Base-by-base conservation (phyloP, 2,888 invertebrate species). In the Stramonita haemastoma region DNA sequence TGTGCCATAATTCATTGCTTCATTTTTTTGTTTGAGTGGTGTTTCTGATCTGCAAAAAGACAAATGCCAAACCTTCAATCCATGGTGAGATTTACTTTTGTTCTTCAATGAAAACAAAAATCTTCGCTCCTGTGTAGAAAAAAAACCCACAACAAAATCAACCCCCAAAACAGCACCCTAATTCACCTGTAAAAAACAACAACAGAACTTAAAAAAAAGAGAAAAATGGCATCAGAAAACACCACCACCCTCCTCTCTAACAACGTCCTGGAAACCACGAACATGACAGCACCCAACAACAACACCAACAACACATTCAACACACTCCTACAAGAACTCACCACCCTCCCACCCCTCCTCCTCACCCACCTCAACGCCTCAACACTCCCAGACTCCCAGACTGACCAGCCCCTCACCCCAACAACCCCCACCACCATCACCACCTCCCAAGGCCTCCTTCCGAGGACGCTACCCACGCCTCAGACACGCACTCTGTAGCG, bases 401-500 rank as follows among this genome's bases (percentile, higher is more conserved):
- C 66, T 66, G 19, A 2, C 5, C 32, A 32, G 34, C 73, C 73
- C 73, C 73, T 26, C 22, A 1, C 73, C 26, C 11, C n/a, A 0
- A n/a, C 32, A 32, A 79, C 73, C 73, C 19, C 87, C 73, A 70
- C 36, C 5, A 1, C 36, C 73, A 34, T 36, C 36, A 34, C 70
- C 86, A 22, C 66, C 32, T 29, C 86, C n/a, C 15, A 26, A 15
- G 17, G 8, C 81, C n/a, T 84, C 34, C 88, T 11, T 19, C n/a
- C 26, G 32, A 66, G 36, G 29, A 46, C 46, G 66, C n/a, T 32
- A 34, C 6, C 60, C 4, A 22, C 32, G 34, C n/a, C 11, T n/a
- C 66, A 5, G 60, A n/a, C n/a, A 60, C 70, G 0, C 70, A 81
- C 6, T 87, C 90, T 17, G 6, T 91, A 32, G 57, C 83, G n/a